These are phyloP conservation scores for Marronus borbonicus DNA, from an alignment of 2,888 invertebrate species.

Conservation along the genomic window DNA sequence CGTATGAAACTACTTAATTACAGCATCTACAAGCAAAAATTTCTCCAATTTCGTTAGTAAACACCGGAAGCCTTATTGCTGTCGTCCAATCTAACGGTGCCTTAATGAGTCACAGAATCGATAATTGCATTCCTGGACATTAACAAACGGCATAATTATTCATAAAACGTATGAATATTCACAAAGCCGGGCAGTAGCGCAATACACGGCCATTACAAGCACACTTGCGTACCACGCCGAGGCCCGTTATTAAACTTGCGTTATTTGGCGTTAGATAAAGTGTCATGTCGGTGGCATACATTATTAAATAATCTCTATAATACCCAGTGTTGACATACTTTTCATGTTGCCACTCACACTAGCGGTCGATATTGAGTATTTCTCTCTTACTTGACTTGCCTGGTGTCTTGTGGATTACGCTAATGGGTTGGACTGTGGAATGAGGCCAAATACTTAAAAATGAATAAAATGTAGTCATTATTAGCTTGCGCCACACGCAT, in stretches of 20 bases:
- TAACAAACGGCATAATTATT: constrained; percentile 41
- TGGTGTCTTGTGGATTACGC: neutral
- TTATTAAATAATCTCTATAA: constrained; percentile 39
- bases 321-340: constrained; percentile 31
- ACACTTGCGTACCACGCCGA: neutral
- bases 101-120: constrained; percentile 4
- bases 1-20: constrained; percentile 10
- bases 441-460: constrained; percentile 12
- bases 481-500: neutral
- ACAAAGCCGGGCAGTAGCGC: neutral
- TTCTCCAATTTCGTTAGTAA: neutral
- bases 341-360: neutral
- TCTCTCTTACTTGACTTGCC: neutral
- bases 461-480: neutral
- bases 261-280: constrained; percentile 34
- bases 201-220: constrained; percentile 11
- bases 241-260: constrained; percentile 30
- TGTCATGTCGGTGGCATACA: constrained; percentile 8
- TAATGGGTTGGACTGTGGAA: constrained; percentile 10
- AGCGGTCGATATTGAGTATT: constrained; percentile 10
- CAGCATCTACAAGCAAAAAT: constrained; percentile 3
- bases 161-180: constrained; percentile 16
- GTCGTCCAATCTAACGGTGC: constrained; percentile 25
- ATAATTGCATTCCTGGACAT: constrained; percentile 11
- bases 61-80: constrained; percentile 21